Percentiles rank a stretch among this genome's conserved stretches.
phyloP scores from a whole-genome alignment of 2,797 vertebrate genomes.

The Takifugu ocellatus region DNA sequence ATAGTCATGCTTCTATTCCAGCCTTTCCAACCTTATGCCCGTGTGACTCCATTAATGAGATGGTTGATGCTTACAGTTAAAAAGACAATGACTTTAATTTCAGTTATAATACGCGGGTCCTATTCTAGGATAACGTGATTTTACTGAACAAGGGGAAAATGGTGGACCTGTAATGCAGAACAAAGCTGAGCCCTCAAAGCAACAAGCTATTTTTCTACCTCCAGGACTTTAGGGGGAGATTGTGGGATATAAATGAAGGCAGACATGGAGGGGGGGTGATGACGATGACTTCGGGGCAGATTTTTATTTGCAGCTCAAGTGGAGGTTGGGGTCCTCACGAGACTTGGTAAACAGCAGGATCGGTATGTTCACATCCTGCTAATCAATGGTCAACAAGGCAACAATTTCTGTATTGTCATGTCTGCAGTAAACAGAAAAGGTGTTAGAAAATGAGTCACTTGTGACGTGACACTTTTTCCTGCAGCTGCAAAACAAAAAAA shows the following conservation, averaged over 20 bases:
- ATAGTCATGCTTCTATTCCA: no score
- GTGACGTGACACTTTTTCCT: conserved; percentile 24
- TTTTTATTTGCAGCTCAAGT: conserved; percentile 19
- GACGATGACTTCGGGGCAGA: conserved; percentile 12
- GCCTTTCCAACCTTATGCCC: no score
- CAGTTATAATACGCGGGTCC: conserved; percentile 18
- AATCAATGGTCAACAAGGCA: conserved; percentile 1
- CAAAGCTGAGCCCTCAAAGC: conserved; percentile 25
- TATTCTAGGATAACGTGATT: conserved; percentile 6
- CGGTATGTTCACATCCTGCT: conserved; percentile 9
- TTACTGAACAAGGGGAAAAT: conserved; percentile 5
- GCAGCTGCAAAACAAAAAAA: conserved; percentile 41
- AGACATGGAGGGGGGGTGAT: conserved; percentile 20
- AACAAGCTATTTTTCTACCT: conserved; percentile 21
- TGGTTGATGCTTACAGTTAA: no score
- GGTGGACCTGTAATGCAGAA: conserved; percentile 19
- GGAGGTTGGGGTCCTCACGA: conserved; percentile 17
- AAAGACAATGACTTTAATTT: not conserved
- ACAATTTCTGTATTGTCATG: not conserved
- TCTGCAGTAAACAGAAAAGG: conserved; percentile 37
- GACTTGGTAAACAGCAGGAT: conserved; percentile 20
- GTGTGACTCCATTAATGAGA: no score
- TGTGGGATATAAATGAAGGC: conserved; percentile 12
- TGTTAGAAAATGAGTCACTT: conserved; percentile 21
- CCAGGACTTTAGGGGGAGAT: conserved; percentile 23